Conservation (phyloP, 2,888 invertebrate species). For the Tanypteryx hageni region DNA sequence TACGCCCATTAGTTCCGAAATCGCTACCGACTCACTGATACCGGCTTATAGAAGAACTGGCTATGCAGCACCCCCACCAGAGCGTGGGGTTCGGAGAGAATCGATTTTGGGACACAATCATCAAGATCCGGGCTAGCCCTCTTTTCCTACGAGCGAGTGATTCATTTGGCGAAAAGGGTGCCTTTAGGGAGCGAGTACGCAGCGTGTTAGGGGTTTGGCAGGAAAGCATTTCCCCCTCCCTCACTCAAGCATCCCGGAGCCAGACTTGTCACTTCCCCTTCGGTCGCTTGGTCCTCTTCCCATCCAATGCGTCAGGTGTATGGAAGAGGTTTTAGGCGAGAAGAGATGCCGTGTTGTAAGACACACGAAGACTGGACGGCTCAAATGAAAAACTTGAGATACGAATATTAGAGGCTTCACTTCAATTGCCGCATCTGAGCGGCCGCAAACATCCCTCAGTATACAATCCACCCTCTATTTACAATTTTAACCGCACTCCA, state of each 20-base stretch:
- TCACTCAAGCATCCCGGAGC: not conserved
- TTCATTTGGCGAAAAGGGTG: not conserved
- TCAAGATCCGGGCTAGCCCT: not conserved
- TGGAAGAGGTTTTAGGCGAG: no score
- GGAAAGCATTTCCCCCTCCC: not conserved
- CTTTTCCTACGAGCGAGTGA: not conserved
- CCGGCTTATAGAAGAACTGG: not conserved
- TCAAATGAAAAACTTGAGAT: no score
- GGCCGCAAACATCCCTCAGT: no score
- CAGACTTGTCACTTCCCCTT: not conserved
- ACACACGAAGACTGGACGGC: no score
- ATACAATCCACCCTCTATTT: no score
- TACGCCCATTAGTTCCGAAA: no score
- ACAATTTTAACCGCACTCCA: no score
- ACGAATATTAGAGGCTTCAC: no score
- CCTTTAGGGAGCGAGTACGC: not conserved
- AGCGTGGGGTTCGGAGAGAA: not conserved
- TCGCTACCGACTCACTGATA: not conserved
- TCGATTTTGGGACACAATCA: not conserved
- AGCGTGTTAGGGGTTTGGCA: not conserved
- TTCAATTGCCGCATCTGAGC: no score
- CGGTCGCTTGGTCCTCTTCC: not conserved
- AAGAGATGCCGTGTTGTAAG: no score
- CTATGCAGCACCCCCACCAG: not conserved
- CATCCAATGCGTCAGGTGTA: no score